Evolutionary conservation across 2,888 invertebrate species (phyloP).

Genomic region (Colostygia pectinataria): DNA sequence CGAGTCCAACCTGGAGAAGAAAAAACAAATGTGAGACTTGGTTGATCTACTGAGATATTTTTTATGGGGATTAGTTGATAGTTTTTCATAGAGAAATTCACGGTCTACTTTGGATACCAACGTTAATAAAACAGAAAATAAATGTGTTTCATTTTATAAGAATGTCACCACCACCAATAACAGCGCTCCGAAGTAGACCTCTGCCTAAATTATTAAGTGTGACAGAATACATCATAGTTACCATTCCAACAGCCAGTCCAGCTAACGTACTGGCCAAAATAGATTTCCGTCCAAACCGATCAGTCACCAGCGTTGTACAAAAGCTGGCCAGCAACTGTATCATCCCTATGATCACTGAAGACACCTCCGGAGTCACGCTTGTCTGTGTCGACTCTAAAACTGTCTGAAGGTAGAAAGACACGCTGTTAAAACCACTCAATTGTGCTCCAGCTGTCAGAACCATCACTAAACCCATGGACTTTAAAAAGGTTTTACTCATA

Average conservation of each 20-base stretch:
- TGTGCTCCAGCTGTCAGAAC: slow-evolving; percentile 33
- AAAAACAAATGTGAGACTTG: no score
- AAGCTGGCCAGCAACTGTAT: slow-evolving; percentile 57
- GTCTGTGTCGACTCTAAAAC: slow-evolving; percentile 59
- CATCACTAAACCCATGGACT: slow-evolving; percentile 40
- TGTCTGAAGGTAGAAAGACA: slow-evolving; percentile 60
- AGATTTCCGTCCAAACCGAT: slow-evolving; percentile 51
- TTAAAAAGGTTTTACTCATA: slow-evolving; percentile 40
- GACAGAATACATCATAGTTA: slow-evolving; percentile 28
- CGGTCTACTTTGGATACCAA: no score
- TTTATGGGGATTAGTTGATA: no score
- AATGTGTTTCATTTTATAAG: no score
- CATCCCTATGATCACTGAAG: slow-evolving; percentile 56
- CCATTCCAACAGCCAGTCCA: slow-evolving; percentile 50
- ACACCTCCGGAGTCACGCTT: slow-evolving; percentile 49
- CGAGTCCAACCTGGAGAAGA: slow-evolving; percentile 53
- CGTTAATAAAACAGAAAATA: no score
- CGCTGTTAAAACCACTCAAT: slow-evolving; percentile 54
- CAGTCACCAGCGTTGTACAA: slow-evolving; percentile 46
- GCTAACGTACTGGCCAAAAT: slow-evolving; percentile 42
- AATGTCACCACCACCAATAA: no score
- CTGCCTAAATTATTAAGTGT: no score
- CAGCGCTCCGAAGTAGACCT: no score
- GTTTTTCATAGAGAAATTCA: not conserved
- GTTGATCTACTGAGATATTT: no score